Base-by-base conservation (phyloP, 2,797 vertebrate genomes). In the Pseudochirops cupreus region DNA sequence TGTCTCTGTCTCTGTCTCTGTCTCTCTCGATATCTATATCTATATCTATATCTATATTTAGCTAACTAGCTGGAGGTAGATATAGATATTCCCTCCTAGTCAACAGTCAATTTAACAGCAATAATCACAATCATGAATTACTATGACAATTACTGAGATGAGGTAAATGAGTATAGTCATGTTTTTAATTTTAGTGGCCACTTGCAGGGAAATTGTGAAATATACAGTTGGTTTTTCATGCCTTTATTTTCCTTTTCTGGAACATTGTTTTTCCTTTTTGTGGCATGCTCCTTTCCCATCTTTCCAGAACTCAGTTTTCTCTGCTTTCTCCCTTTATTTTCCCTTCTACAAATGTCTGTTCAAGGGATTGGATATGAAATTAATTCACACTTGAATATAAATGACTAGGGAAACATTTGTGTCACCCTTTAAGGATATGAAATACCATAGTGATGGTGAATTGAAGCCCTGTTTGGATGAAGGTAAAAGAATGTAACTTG, bases 231-330 rank as follows among this genome's bases (percentile, higher is more conserved):
- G 29, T 55, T 95, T 1, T 4, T 0, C 1, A 31, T 4, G 1
- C 28, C 56, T 92, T 53, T 21, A 39, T 57, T 93, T 87, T 93
- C 91, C 92, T 0, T 0, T 46, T 92, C 95, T 62, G 93, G 91
- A 96, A 97, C 95, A 56, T 0, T 24, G 39, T 82, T 82, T 33
- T n/a, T 31, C 14, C 28, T 50, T 26, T 10, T 6, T 0, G 7
- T 14, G 74, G 39, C 62, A 4, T 6, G 26, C 7, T 16, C 16
- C 13, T 2, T 87, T 24, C 3, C 82, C 54, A 92, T 92, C 24
- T 90, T 26, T 33, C 21, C 46, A 46, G 1, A 0, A 18, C 31
- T 39, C n/a, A 26, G 21, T 29, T 16, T 39, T 14, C 5, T 12
- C 16, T 7, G 56, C 50, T 46, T 3, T 62, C 74, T 9, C 2